Percentiles rank a stretch among this genome's conserved stretches.
phyloP scores from a whole-genome alignment of 2,888 invertebrate genomes.

The Campoletis raptor region DNA sequence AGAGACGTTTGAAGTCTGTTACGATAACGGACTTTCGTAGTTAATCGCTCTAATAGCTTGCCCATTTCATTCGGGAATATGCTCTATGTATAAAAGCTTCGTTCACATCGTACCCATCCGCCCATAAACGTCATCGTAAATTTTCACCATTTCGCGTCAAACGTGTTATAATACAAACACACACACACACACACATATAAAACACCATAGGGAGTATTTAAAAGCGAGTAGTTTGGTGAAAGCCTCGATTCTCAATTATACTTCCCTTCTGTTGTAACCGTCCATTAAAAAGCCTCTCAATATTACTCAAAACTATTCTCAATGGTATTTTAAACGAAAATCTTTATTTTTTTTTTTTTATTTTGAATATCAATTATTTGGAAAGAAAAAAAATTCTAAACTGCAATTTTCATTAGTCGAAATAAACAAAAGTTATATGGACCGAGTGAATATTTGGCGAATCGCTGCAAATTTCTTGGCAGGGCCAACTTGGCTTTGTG shows the following conservation, averaged over 20 bases:
- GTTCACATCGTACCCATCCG: constrained; percentile 34
- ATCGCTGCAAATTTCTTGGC: constrained; percentile 48
- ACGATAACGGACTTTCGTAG: constrained; percentile 49
- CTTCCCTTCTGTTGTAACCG: neutral
- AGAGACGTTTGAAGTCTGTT: neutral
- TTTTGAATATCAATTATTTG: no score
- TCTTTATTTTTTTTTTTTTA: neutral
- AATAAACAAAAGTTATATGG: neutral
- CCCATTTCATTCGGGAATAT: constrained; percentile 33
- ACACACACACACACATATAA: neutral
- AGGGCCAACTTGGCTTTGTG: constrained; percentile 53
- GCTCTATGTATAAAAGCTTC: constrained; percentile 14
- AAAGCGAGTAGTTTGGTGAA: constrained; percentile 22
- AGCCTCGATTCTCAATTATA: constrained; percentile 26
- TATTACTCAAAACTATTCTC: neutral
- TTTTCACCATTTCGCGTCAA: constrained; percentile 60
- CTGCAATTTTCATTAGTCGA: neutral
- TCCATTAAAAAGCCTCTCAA: neutral
- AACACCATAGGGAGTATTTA: neutral
- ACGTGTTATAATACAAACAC: constrained; percentile 25
- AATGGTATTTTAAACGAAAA: neutral
- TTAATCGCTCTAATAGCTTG: constrained; percentile 64
- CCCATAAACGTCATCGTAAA: constrained; percentile 68
- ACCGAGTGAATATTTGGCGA: constrained; percentile 32
- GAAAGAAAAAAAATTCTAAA: neutral